Conservation (phyloP, 2,113 vertebrate genomes). For the Callocephalon fimbriatum region DNA sequence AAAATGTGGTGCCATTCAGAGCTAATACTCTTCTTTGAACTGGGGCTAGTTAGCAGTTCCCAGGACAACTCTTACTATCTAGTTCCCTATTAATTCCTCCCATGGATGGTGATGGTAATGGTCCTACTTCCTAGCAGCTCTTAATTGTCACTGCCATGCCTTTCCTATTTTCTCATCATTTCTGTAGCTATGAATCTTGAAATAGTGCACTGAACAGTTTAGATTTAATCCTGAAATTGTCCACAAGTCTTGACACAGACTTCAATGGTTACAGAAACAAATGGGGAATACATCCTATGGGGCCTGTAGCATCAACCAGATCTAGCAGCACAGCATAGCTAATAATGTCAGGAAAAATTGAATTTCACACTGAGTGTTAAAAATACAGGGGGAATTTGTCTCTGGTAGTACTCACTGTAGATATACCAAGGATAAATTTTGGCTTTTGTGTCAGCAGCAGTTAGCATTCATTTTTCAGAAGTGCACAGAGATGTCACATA, state of each 20-base stretch:
- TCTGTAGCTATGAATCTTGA: not conserved
- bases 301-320: not conserved
- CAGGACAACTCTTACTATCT: not conserved
- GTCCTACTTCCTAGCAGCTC: not conserved
- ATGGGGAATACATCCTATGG: not conserved
- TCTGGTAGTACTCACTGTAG: not conserved
- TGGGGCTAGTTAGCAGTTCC: not conserved
- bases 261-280: not conserved
- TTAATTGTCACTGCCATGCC: not conserved
- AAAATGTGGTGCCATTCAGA: not conserved
- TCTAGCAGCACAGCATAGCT: not conserved
- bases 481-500: not conserved
- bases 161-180: not conserved
- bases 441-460: not conserved
- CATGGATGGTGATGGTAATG: fast-evolving
- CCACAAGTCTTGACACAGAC: not conserved
- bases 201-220: not conserved
- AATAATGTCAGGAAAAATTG: not conserved
- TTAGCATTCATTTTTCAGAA: not conserved
- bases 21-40: not conserved
- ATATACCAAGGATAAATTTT: not conserved
- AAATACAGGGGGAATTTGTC: not conserved
- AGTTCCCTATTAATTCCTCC: not conserved
- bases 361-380: not conserved
- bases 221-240: not conserved